Conservation (phyloP, 2,113 vertebrate species). For the cat (Felis catus) region DNA sequence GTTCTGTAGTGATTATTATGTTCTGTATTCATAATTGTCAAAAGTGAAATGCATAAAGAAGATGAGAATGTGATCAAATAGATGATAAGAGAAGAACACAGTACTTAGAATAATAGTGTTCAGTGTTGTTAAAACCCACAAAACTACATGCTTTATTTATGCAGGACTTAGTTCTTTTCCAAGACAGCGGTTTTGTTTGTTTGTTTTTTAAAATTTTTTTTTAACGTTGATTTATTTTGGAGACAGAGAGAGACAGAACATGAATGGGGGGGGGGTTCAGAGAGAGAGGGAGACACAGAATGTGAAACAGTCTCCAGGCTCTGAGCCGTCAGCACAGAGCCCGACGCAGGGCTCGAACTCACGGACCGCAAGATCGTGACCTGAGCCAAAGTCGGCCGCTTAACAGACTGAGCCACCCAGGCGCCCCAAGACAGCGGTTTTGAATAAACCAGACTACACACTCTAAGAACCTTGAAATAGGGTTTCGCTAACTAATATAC, state of each 20-base stretch:
- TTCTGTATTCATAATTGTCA: constrained; percentile 6
- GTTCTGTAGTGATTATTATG: constrained; percentile 11
- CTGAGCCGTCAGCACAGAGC: too few relatives aligned
- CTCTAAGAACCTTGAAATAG: background rate
- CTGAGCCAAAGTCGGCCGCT: too few relatives aligned
- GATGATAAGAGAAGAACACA: background rate
- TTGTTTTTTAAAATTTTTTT: too few relatives aligned
- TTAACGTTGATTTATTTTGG: too few relatives aligned
- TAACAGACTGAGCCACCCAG: too few relatives aligned
- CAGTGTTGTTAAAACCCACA: constrained; percentile 38
- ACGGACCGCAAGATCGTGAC: too few relatives aligned
- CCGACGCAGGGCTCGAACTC: too few relatives aligned
- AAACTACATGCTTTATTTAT: background rate
- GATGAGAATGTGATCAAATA: background rate
- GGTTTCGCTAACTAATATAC: background rate
- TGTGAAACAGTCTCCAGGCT: too few relatives aligned
- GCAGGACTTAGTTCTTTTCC: background rate
- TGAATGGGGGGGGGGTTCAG: too few relatives aligned
- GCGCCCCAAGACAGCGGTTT: background rate
- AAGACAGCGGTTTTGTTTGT: too few relatives aligned
- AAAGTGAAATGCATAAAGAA: constrained; percentile 18
- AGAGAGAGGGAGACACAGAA: too few relatives aligned
- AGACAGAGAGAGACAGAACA: too few relatives aligned
- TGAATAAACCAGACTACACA: background rate
- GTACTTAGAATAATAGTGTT: background rate